Conservation (phyloP, 2,113 vertebrate genomes). For the Struthio camelus region DNA sequence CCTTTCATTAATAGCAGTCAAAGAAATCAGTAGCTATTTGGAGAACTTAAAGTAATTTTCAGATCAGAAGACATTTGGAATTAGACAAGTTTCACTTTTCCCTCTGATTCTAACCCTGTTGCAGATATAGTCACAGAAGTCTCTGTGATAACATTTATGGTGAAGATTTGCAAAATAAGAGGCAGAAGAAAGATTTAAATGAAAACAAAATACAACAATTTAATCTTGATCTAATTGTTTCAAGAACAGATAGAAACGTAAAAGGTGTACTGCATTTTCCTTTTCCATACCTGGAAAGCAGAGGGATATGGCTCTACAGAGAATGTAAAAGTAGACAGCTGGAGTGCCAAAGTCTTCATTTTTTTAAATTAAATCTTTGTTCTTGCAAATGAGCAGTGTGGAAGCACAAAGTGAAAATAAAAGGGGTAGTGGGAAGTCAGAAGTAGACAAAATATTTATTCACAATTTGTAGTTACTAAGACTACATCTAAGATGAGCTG, state of each 20-base stretch:
- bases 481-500: neutral
- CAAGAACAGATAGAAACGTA: neutral
- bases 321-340: neutral
- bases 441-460: neutral
- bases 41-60: neutral
- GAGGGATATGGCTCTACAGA: neutral
- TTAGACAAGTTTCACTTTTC: neutral
- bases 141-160: neutral
- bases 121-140: neutral
- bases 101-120: neutral
- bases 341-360: neutral
- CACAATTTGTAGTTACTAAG: neutral
- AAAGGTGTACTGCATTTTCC: neutral
- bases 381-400: neutral
- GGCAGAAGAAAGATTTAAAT: neutral
- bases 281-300: neutral
- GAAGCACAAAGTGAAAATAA: neutral
- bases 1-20: neutral
- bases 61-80: neutral
- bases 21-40: neutral
- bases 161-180: neutral
- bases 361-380: neutral
- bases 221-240: neutral
- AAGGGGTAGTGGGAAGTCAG: neutral
- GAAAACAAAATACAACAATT: neutral